Evolutionary conservation across 92 coral and sea anemone species (phyloP), one percentile per base, ranked within the genome.

Genomic region (Isaurus tuberculatus): DNA sequence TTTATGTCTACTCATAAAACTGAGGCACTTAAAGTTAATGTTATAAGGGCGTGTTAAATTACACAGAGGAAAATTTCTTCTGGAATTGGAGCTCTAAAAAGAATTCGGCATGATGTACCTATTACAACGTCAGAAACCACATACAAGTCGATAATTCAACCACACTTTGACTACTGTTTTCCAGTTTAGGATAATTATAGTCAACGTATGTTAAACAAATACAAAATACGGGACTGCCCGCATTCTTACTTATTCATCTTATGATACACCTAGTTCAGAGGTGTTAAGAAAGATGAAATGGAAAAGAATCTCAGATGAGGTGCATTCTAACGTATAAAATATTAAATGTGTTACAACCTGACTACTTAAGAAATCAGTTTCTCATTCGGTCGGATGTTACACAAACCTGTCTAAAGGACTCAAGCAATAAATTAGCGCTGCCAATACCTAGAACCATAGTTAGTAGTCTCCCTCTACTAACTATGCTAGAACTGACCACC

Each of bases 131-230:
- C 22, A 0, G 82, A 42, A 75, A 42, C 72, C 30, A 44, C 0
- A 40, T 75, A 75, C 25, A 43, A 43, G 33, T 44, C 72, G 23
- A 44, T 49, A 16, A 43, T 75, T 27, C 82, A 75, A 43, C 65
- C 82, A 6, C 82, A 75, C 66, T 75, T 75, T 63, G n/a, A n/a
- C n/a, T n/a, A n/a, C n/a, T 40, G 44, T 40, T 40, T 13, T 40
- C 44, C 44, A 40, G 44, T 57, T 63, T 49, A 29, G 65, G 27
- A 40, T 40, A 40, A 40, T 5, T 40, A 13, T 40, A 40, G 44
- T 13, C 65, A 20, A 19, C 11, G 26, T 5, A 19, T 19, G 65
- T 60, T n/a, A 13, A 51, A 51, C 60, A 51, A 51, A 51, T 19
- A 51, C 17, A 51, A 13, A 11, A 51, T 10, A 40, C 4, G 9